phyloP scores from a whole-genome alignment of 2,888 invertebrate species.

The Isotomurus palustris region DNA sequence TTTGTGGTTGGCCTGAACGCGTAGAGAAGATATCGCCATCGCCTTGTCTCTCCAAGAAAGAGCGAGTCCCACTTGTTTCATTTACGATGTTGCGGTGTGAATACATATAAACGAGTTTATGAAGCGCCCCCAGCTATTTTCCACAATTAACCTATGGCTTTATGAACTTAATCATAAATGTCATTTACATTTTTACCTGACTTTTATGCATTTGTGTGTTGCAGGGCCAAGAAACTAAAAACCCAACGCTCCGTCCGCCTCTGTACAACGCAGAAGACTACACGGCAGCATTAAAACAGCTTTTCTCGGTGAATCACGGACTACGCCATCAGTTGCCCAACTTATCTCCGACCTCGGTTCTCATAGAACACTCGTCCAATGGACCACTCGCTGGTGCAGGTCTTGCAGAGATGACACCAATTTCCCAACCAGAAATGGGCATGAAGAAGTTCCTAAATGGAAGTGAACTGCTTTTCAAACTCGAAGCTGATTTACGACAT shows the following conservation, averaged over 20 bases:
- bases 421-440: conserved; percentile 65
- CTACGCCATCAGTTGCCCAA: conserved; percentile 4
- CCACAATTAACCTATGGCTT: too few species aligned
- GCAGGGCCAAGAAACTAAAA: conserved; percentile 1
- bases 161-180: too few species aligned
- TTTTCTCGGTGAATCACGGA: conserved; percentile 24
- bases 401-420: conserved; percentile 2
- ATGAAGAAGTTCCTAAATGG: conserved; percentile 79
- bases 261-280: conserved; percentile 89
- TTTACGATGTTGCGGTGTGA: too few species aligned
- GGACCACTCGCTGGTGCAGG: conserved; percentile 50
- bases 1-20: too few species aligned
- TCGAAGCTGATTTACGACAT: conserved; percentile 76
- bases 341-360: conserved; percentile 25
- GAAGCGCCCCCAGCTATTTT: too few species aligned
- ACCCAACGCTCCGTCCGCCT: conserved; percentile 64
- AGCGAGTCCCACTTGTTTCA: too few species aligned
- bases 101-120: too few species aligned
- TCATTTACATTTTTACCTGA: not conserved
- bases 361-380: conserved; percentile 39
- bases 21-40: too few species aligned
- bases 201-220: not conserved
- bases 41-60: too few species aligned
- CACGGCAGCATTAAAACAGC: conserved; percentile 50
- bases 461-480: conserved; percentile 78